Evolutionary conservation across 1,140 invertebrate species (phyloP).

Genomic region (Brachionus rotundiformis): DNA sequence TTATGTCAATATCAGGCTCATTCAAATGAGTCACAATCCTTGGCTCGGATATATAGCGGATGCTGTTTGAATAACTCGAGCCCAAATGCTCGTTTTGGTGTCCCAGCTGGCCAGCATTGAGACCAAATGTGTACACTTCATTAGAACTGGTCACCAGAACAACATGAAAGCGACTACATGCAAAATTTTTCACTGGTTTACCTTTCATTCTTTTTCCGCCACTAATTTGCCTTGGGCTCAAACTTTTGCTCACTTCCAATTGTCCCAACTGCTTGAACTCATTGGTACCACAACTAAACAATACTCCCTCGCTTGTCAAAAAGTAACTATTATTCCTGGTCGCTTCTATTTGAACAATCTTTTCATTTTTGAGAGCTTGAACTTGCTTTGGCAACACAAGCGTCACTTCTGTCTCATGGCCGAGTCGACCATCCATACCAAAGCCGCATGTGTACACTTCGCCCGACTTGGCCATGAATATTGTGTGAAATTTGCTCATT

Average conservation of each 20-base stretch:
- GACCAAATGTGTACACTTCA: conserved; percentile 71
- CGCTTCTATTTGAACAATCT: conserved; percentile 60
- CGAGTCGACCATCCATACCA: conserved; percentile 73
- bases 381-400: conserved; percentile 67
- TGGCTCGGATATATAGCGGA: conserved; percentile 54
- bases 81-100: conserved; percentile 3
- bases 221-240: conserved; percentile 66
- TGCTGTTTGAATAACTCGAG: not conserved
- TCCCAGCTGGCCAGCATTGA: conserved; percentile 75
- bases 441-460: conserved; percentile 67
- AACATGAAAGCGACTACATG: conserved; percentile 71
- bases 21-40: conserved; percentile 62
- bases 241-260: conserved; percentile 62
- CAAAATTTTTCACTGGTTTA: conserved; percentile 65
- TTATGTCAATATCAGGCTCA: conserved; percentile 59
- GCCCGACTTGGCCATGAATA: conserved; percentile 3
- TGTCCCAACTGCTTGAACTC: conserved; percentile 72
- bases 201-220: conserved; percentile 57
- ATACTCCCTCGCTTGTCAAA: conserved; percentile 68
- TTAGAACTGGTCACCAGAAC: conserved; percentile 69
- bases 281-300: conserved; percentile 72
- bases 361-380: conserved; percentile 59
- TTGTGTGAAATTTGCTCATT: conserved; percentile 46
- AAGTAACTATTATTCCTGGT: conserved; percentile 72
- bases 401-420: conserved; percentile 69